Base-by-base conservation (phyloP, 2,888 invertebrate species). In the Eupithecia dodoneata region DNA sequence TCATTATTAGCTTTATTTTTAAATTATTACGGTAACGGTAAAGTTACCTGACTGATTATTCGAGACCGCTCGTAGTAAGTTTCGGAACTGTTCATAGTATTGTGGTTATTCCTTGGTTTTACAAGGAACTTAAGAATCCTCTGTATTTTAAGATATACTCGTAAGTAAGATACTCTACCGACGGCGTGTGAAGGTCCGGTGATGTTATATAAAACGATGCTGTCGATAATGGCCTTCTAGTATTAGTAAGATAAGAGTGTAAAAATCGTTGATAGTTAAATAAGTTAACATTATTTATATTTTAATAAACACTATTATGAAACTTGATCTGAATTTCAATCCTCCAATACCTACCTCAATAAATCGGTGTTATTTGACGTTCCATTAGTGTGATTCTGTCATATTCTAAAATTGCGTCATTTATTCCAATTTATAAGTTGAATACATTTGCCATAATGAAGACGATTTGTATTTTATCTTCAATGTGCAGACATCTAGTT, bases 31-130 rank as follows among this genome's bases (percentile, higher is more conserved):
- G 79, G 92, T 93, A 91, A 94, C 92, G 89, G 89, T 89, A 91
- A 88, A 92, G 93, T 94, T 93, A 90, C 94, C 91, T 88, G 94
- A 95, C 94, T 95, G 94, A 95, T 91, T 90, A 91, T 94, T 94
- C 94, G 93, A 85, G 90, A 87, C 91, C 89, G 88, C 88, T 83
- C 79, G 75, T 82, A 82, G 86, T 87, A 88, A 82, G 83, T 90
- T 90, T 93, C 92, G 94, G 93, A 94, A 87, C 87, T 91, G 87
- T 93, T 92, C 88, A 91, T 91, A 91, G 88, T 91, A 85, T 91
- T 70, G 63, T 81, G 92, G 91, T 91, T 91, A 93, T 92, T 92
- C 93, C 94, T 95, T 94, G 94, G 94, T 95, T 95, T 93, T 94
- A 94, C 94, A 94, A 94, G 94, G 94, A 92, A 89, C 85, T 89